Conservation (phyloP, 2,888 invertebrate genomes). For the Aphodius sticticus region DNA sequence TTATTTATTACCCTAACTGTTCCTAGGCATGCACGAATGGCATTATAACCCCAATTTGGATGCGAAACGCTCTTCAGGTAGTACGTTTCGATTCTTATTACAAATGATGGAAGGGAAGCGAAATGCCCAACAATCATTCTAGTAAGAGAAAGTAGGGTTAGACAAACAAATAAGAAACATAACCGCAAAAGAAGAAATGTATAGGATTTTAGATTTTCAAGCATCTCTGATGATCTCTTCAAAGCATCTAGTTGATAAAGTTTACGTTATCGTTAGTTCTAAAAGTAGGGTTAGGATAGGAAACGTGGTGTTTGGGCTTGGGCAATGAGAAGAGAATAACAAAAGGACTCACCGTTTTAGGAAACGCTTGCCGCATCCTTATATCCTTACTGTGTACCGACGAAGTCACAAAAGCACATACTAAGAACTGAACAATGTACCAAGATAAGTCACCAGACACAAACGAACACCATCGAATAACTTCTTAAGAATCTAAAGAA, state of each 20-base stretch:
- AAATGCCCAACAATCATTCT: no score
- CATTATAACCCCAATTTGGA: background rate
- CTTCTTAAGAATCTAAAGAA: constrained; percentile 9
- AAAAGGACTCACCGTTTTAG: constrained; percentile 31
- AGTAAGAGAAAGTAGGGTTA: no score
- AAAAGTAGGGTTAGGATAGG: no score
- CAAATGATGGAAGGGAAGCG: no score
- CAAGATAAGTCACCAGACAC: constrained; percentile 19
- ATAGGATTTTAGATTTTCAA: no score
- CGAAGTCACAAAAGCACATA: constrained; percentile 14
- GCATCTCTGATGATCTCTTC: no score
- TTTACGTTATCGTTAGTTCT: no score
- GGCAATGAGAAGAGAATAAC: background rate
- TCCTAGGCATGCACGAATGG: background rate
- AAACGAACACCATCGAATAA: background rate
- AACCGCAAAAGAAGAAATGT: no score
- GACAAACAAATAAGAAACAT: no score
- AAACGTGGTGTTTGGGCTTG: no score
- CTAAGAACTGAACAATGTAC: background rate
- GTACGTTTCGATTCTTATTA: background rate
- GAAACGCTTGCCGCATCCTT: constrained; percentile 35
- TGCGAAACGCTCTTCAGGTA: background rate
- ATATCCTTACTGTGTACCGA: constrained; percentile 27
- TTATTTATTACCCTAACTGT: constrained; percentile 4
- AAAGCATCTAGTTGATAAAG: no score